Conservation (phyloP, 1,140 invertebrate genomes). For the Drosophila dunni region DNA sequence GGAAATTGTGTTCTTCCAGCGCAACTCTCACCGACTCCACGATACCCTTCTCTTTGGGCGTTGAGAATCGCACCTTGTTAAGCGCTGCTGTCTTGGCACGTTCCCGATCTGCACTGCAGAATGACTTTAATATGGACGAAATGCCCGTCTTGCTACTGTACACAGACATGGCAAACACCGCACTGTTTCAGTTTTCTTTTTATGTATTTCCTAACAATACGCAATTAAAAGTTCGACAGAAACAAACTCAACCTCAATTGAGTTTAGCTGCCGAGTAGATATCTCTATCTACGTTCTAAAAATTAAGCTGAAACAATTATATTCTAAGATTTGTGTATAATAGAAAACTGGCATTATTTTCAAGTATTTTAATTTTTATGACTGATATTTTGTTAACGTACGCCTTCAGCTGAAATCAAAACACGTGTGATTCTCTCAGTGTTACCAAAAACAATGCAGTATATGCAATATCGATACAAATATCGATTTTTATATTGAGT, state of each 20-base stretch:
- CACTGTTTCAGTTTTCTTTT: background rate
- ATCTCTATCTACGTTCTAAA: slow-evolving; percentile 35
- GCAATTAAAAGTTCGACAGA: slow-evolving; percentile 27
- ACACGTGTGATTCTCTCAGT: slow-evolving; percentile 43
- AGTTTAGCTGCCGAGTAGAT: background rate
- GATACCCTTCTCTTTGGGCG: slow-evolving; percentile 65
- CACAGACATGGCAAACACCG: slow-evolving; percentile 60
- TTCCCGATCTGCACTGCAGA: slow-evolving; percentile 62
- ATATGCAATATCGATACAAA: background rate
- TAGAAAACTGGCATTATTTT: slow-evolving; percentile 49
- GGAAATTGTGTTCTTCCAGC: slow-evolving; percentile 57
- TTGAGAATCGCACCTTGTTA: slow-evolving; percentile 75
- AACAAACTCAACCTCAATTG: background rate
- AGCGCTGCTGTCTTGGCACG: slow-evolving; percentile 59
- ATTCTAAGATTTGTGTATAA: slow-evolving; percentile 18
- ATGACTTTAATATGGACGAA: slow-evolving; percentile 74
- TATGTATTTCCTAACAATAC: slow-evolving; percentile 40
- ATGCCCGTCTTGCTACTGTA: slow-evolving; percentile 66
- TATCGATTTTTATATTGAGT: no score
- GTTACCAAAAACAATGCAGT: background rate
- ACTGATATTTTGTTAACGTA: slow-evolving; percentile 19
- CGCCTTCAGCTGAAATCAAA: slow-evolving; percentile 39
- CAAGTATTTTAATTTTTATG: slow-evolving; percentile 16
- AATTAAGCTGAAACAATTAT: slow-evolving; percentile 23
- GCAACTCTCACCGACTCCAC: slow-evolving; percentile 62